Base-by-base conservation (phyloP, 2,888 invertebrate genomes). In the Philereme transversata region DNA sequence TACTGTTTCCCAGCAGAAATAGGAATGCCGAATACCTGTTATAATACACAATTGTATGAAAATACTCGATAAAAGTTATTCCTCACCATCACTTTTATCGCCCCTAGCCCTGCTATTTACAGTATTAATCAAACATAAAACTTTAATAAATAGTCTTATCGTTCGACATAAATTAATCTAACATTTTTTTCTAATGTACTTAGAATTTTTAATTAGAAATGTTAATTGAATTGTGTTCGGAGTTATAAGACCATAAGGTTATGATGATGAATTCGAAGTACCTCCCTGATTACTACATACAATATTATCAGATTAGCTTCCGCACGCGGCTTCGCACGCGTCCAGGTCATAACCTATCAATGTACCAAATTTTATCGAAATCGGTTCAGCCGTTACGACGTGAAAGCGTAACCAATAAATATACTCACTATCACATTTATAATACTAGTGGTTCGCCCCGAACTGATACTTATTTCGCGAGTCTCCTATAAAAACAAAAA, bases 91-190 rank as follows among this genome's bases (percentile, higher is more conserved):
- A 65, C 64, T 67, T 53, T 67, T 67, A 67, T 69, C 67, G 57
- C 4, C 40, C 40, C 40, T 22, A 22, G 33, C 47, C 36, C 50
- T 11, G 45, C 56, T 67, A 82, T 82, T 83, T 81, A 77, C 73
- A 76, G 83, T 87, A 86, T 86, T 87, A 90, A 88, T 88, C 84
- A 83, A 84, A 83, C 78, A 79, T 70, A 75, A 68, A 76, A 79
- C 77, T 83, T 82, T 83, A 86, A 83, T 88, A 88, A 87, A 87
- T 86, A 84, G 71, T 78, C 79, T 88, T 88, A 91, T 90, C 90
- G 84, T 74, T 66, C 74, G 76, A 83, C 84, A 87, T 86, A 87
- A 87, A 88, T 88, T 88, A 88, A 88, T 88, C 86, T 83, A 78
- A 82, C 84, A 83, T 82, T 85, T 81, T 81, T 81, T 81, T 87